Evolutionary conservation across 1,140 invertebrate species (phyloP), one percentile per base, ranked within the genome.

Genomic region (Harlomillsia oculata): DNA sequence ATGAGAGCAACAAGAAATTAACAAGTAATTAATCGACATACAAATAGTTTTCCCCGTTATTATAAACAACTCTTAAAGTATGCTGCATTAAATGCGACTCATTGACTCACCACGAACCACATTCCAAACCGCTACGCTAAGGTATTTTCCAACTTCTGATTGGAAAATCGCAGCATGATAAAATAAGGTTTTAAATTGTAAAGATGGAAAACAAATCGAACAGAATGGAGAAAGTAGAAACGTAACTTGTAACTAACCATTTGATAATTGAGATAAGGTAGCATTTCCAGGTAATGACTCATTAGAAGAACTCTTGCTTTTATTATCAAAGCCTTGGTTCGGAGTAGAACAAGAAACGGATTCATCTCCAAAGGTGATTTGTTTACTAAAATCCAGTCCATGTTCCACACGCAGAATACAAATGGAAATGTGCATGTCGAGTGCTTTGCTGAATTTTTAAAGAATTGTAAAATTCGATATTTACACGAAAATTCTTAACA

Each of bases 361-460:
- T 9, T 65, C 59, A 11, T 60, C 52, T 23, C 57, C 60, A 52
- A 62, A 65, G 2, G 36, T 62, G n/a, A 65, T 59, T 30, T 62
- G 53, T 26, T 65, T 65, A 32, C 59, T 62, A 40, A 62, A 82
- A 71, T 89, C 85, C 26, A 93, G 76, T 0, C 92, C 90, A 59
- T 86, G 82, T 51, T 82, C 80, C 3, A 92, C 74, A 40, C 91
- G 78, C 4, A 97, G 72, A 54, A 98, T 82, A 8, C 84, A 88
- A 23, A 97, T 80, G 6, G 89, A 89, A 72, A 91, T 79, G 68
- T 96, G 85, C 74, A 92, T 81, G 72, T 97, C 91, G 62, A 97
- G 78, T 1, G 91, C 88, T 75, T 89, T 89, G 72, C 89, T 94
- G 71, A n/a, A n/a, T n/a, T n/a, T n/a, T n/a, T n/a, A n/a, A n/a